Conservation (phyloP, 2,888 invertebrate genomes). For the Emmelina monodactyla region DNA sequence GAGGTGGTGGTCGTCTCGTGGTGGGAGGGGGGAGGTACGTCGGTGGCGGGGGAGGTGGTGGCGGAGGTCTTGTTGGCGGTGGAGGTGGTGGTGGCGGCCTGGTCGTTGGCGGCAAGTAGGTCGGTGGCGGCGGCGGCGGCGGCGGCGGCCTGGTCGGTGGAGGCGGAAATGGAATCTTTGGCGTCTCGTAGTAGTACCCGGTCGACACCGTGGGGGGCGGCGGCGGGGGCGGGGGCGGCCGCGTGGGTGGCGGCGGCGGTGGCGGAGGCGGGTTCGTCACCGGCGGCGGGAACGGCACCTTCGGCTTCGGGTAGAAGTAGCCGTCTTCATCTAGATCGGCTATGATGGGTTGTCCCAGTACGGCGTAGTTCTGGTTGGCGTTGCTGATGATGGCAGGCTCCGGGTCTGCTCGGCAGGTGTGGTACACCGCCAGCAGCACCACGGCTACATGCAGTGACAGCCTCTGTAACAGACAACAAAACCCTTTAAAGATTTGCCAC, state of each 20-base stretch:
- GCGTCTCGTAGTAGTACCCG: conserved; percentile 29
- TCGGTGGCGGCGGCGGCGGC: conserved; percentile 9
- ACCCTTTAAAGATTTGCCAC: too few relatives aligned
- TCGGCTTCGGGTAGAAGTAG: conserved; percentile 55
- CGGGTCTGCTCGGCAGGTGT: conserved; percentile 42
- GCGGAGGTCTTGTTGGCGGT: conserved; percentile 15
- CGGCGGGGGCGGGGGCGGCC: conserved; percentile 14
- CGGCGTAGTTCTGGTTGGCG: conserved; percentile 46
- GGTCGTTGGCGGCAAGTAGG: conserved; percentile 13
- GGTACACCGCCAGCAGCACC: conserved; percentile 47
- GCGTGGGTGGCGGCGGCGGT: conserved; percentile 13
- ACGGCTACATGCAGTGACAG: conserved; percentile 54
- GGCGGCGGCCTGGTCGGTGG: conserved; percentile 13
- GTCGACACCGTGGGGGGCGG: conserved; percentile 8
- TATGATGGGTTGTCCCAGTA: conserved; percentile 41
- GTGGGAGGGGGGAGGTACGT: conserved; percentile 16
- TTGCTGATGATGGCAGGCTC: conserved; percentile 34
- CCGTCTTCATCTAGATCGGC: conserved; percentile 50
- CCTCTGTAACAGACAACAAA: too few relatives aligned
- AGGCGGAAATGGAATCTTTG: conserved; percentile 17
- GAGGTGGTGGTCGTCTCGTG: conserved; percentile 9
- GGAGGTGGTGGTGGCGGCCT: conserved; percentile 7
- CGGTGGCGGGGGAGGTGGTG: conserved; percentile 14
- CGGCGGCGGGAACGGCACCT: conserved; percentile 46
- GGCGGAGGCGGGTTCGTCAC: conserved; percentile 20